Percentiles rank a stretch among this genome's conserved stretches.
Evolutionary conservation across 2,888 invertebrate genomes (phyloP).

Genomic region (Brachypterus glaber): DNA sequence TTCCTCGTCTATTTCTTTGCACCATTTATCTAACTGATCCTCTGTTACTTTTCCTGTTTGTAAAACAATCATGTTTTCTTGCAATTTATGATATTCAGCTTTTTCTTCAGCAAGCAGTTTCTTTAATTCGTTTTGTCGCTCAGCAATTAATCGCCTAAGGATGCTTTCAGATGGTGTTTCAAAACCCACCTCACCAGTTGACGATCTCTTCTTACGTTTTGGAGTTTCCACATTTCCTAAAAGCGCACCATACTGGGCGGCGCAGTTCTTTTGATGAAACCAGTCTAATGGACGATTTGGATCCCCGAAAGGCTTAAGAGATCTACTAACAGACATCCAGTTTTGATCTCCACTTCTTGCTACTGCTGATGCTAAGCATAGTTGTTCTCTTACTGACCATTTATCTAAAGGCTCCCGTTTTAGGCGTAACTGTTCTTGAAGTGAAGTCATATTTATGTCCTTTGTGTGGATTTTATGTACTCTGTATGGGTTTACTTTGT

Average conservation of each 20-base stretch:
- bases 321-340: slow-evolving; percentile 81
- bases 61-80: slow-evolving; percentile 51
- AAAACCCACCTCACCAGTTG: slow-evolving; percentile 42
- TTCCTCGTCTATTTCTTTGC: slow-evolving; percentile 62
- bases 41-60: slow-evolving; percentile 53
- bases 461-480: too few relatives aligned
- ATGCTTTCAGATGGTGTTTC: slow-evolving; percentile 74
- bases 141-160: slow-evolving; percentile 64
- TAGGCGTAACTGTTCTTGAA: slow-evolving; percentile 42
- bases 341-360: slow-evolving; percentile 80
- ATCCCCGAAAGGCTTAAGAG: slow-evolving; percentile 68
- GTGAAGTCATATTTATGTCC: slow-evolving; percentile 31
- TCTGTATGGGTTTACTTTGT: too few relatives aligned
- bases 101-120: slow-evolving; percentile 60
- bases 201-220: slow-evolving; percentile 70
- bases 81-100: slow-evolving; percentile 62
- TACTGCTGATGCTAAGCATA: slow-evolving; percentile 80
- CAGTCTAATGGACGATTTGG: slow-evolving; percentile 69
- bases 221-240: slow-evolving; percentile 76
- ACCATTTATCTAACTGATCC: slow-evolving; percentile 64
- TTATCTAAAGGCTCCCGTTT: slow-evolving; percentile 68
- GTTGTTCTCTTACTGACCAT: slow-evolving; percentile 77
- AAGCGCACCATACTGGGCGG: slow-evolving; percentile 75
- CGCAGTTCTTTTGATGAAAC: slow-evolving; percentile 88
- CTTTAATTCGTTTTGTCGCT: slow-evolving; percentile 68